Percentiles rank a stretch among this genome's conserved stretches.
phyloP scores from a whole-genome alignment of 2,888 invertebrate species.

The Leucophora obtusa region DNA sequence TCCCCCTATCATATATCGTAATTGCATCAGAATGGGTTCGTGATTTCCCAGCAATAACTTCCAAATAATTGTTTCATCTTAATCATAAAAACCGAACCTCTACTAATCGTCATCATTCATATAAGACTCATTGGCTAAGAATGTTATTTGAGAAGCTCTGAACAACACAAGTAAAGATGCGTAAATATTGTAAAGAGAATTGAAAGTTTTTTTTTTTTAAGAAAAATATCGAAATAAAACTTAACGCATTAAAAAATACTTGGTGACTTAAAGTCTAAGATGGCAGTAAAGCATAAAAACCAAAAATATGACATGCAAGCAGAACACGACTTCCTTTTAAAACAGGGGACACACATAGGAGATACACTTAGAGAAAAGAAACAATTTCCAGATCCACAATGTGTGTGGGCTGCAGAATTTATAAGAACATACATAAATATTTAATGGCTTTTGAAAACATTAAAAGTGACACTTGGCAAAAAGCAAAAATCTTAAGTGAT shows the following conservation, averaged over 20 bases:
- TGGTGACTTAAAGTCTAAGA: conserved; percentile 59
- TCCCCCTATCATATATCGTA: too few relatives aligned
- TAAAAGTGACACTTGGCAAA: conserved; percentile 54
- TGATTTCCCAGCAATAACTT: too few relatives aligned
- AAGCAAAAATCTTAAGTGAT: conserved; percentile 16
- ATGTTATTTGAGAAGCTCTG: background rate
- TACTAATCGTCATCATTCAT: too few relatives aligned
- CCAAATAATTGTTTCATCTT: too few relatives aligned
- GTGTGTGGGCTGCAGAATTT: conserved; percentile 57
- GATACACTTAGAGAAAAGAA: conserved; percentile 29
- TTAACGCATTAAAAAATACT: conserved; percentile 23
- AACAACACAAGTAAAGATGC: background rate
- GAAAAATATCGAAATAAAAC: conserved; percentile 18
- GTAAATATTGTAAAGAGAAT: background rate
- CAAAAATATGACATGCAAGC: conserved; percentile 31
- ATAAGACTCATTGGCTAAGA: too few relatives aligned
- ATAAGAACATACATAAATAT: conserved; percentile 13
- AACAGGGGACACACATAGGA: conserved; percentile 5
- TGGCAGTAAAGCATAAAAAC: conserved; percentile 53
- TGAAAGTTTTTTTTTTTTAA: background rate
- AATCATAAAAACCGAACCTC: too few relatives aligned
- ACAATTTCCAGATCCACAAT: conserved; percentile 27
- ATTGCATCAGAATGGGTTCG: too few relatives aligned
- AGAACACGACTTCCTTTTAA: conserved; percentile 36
- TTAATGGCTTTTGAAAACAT: conserved; percentile 39